These are phyloP conservation scores for Antedon bifida DNA, from an alignment of 35 echinoderm and acorn worm species.

Conservation along the genomic window DNA sequence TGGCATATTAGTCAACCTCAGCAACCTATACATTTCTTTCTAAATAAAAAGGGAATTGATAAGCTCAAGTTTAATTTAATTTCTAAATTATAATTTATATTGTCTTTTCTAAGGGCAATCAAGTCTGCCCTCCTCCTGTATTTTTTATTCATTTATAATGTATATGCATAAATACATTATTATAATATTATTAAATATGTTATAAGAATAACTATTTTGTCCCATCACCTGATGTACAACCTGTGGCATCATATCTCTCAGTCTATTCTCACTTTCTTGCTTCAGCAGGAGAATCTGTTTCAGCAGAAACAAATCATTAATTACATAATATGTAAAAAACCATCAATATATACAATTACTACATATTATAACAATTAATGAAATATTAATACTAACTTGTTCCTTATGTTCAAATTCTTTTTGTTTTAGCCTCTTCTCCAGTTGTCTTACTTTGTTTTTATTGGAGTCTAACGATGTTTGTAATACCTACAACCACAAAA, in stretches of 20 bases:
- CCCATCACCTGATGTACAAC: slow-evolving; percentile 63
- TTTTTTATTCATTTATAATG: no score
- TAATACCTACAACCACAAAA: slow-evolving; percentile 23
- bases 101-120: no score
- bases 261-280: slow-evolving; percentile 54
- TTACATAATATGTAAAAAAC: no score
- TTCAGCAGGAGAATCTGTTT: slow-evolving; percentile 44
- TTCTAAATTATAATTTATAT: no score
- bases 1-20: no score
- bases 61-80: no score
- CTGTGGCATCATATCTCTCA: slow-evolving; percentile 46
- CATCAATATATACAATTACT: neutral
- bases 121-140: no score
- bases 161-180: no score
- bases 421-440: slow-evolving; percentile 53
- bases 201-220: no score
- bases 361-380: neutral
- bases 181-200: no score
- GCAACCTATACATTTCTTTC: no score
- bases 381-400: slow-evolving; percentile 10
- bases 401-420: slow-evolving; percentile 51
- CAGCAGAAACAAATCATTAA: neutral
- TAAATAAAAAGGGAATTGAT: no score
- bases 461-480: slow-evolving; percentile 34
- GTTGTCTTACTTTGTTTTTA: slow-evolving; percentile 33